Evolutionary conservation across 2,797 vertebrate genomes (phyloP), one percentile per base, ranked within the genome.

Genomic region (Carcharodon carcharias): DNA sequence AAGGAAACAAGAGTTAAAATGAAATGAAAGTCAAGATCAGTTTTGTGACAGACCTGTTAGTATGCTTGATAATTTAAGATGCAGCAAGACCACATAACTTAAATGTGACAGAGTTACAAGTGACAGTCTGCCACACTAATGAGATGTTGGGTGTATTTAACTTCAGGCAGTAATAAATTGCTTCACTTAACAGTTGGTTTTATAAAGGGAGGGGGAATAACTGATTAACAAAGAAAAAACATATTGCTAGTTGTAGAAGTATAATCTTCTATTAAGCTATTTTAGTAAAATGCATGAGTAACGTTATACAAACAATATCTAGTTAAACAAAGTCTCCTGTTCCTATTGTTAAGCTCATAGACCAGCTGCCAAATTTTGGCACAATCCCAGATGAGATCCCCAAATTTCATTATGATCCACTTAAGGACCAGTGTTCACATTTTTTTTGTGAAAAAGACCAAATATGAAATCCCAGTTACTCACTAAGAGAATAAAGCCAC

Each of bases 31-130:
- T 93, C 18, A 4, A 35, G 58, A 65, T 26, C 7, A 40, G 21
- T 67, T 67, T 93, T 93, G 35, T 92, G 89, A 18, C 61, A 92
- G 89, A 92, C 89, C 31, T 92, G 91, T 93, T 45, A 40, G 35
- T 63, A 93, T 50, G 18, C 45, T 5, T 50, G 18, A 23, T 50
- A 50, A 85, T 65, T 67, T 65, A 40, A 45, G 91, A 67, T 54
- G 91, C 21, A 67, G 63, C 61, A 93, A 45, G 61, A 67, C 63
- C 40, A 9, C 63, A 93, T 45, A 93, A 93, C 40, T 93, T 63
- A 93, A 93, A 93, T 45, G 61, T 21, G 35, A 92, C 35, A n/a
- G 61, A 40, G 14, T 92, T 92, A 61, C 18, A 23, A 92, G 35
- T 45, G 91, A 65, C n/a, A 67, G 23, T 67, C 63, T 93, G 63